Base-by-base conservation (phyloP, 2,888 invertebrate species). In the Halocaridina rubra region DNA sequence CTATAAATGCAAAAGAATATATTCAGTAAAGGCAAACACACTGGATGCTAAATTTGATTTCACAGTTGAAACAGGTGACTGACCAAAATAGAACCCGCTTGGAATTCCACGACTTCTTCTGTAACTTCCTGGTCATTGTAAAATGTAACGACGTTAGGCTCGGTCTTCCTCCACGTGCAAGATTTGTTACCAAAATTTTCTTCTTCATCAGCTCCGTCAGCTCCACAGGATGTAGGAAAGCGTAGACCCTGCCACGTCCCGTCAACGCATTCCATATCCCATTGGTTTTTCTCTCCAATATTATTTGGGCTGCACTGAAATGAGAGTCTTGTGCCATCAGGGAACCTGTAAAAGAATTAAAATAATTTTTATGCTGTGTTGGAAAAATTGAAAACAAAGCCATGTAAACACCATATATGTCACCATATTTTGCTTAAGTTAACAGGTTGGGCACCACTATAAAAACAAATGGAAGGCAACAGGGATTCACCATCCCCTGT, bases 311-410 rank as follows among this genome's bases (percentile, higher is more conserved):
- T 95, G 90, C 96, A 96, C 89, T 95, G 94, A 91, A 96, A 96
- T 5, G 94, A 95, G 76, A 96, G 95, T 91, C 96, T 95, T 0
- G 95, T 95, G 0, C 95, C 95, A 89, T 96, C 95, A 3, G 96
- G 95, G 90, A 95, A 96, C 87, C 91, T 91, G 88, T 5, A n/a
- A 10, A 27, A 19, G 39, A 22, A 72, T 24, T 8, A 24, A 33
- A 24, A 27, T 8, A n/a, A n/a, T n/a, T n/a, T n/a, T n/a, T n/a
- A n/a, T n/a, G n/a, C n/a, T n/a, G n/a, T n/a, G n/a, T n/a, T n/a
- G n/a, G n/a, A n/a, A n/a, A n/a, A n/a, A n/a, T n/a, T n/a, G n/a
- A n/a, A n/a, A n/a, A n/a, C n/a, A n/a, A n/a, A n/a, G n/a, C n/a
- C n/a, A n/a, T n/a, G n/a, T n/a, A n/a, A n/a, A n/a, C n/a, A n/a